Base-by-base conservation (phyloP, 2,797 vertebrate species). In the Spondyliosoma cantharus region DNA sequence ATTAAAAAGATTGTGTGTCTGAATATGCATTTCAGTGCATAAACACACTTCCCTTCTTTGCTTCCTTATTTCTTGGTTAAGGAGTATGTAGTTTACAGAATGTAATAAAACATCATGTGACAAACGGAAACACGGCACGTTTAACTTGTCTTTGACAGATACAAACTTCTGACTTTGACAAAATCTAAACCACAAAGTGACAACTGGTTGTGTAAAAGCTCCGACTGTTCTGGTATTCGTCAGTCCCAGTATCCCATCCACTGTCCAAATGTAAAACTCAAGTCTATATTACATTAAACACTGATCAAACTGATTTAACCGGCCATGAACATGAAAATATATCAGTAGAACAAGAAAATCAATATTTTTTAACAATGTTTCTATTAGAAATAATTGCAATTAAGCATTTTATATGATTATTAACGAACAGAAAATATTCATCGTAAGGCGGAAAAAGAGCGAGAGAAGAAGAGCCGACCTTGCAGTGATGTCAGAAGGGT, bases 391-490 rank as follows among this genome's bases (percentile, higher is more conserved):
- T 7, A 0, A 53, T 24, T 12, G 7, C 4, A 64, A 32, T 27
- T 2, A 50, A 19, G 16, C 3, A 12, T 17, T 59, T 58, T 2
- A 19, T 17, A 27, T 0, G 15, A 72, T 16, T 56, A 46, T 3
- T 12, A 11, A 37, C 17, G 27, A 48, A 11, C 0, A 61, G 65
- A 58, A 42, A 53, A 71, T 5, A 25, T 37, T 27, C 5, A 6
- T 1, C 27, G 14, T 2, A 15, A 14, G 29, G 15, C 5, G 13
- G 13, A 3, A 22, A 59, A 56, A 48, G 22, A 60, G 32, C 61
- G 19, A 79, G 49, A 82, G 69, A 1, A 82, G 69, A 1, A 49
- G 59, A 65, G 53, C 94, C 92, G 87, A 95, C 94, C 94, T 94
- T 91, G 62, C 63, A 53, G 42, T 52, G 74, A 74, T 56, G 81